Base-by-base conservation (phyloP, 2,888 invertebrate genomes). In the Biston stratarius region DNA sequence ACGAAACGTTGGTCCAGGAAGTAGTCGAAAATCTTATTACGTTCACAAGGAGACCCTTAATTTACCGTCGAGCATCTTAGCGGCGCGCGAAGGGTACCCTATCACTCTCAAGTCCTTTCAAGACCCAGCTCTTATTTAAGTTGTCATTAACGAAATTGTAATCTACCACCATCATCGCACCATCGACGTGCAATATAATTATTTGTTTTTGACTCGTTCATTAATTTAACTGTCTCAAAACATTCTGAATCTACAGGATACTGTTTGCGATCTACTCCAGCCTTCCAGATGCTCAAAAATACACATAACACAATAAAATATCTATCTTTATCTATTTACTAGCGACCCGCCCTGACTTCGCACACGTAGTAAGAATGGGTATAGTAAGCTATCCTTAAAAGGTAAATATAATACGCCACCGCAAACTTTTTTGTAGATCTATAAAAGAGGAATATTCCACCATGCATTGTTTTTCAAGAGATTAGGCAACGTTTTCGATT, bases 21-120 rank as follows among this genome's bases (percentile, higher is more conserved):
- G 74, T 75, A 77, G 76, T 75, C 64, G 62, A 73, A 78, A 81
- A 82, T 77, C 72, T 71, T 77, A 79, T 82, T 80, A 81, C 74
- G 67, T 69, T 73, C 69, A 76, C 74, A 74, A 78, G 78, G 76
- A 71, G 74, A 67, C 71, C 79, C 79, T 73, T 77, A 77, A 79
- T 79, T 80, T 81, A 73, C 75, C 64, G 74, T 74, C 68, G 74
- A 76, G 72, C 65, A 59, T 67, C 70, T 64, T 62, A 69, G 70
- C 67, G 64, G 61, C 56, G 56, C 49, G 38, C 15, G 64, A 52
- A 69, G 64, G 64, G 68, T 45, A 48, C 61, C 69, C 67, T 69
- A 67, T 70, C 70, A 66, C 61, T 68, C 63, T 72, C 72, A 58
- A 69, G 62, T 56, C 64, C 64, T 69, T 71, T 67, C 36, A 60